phyloP scores from a whole-genome alignment of 1,140 invertebrate genomes.

The Conus ventricosus region DNA sequence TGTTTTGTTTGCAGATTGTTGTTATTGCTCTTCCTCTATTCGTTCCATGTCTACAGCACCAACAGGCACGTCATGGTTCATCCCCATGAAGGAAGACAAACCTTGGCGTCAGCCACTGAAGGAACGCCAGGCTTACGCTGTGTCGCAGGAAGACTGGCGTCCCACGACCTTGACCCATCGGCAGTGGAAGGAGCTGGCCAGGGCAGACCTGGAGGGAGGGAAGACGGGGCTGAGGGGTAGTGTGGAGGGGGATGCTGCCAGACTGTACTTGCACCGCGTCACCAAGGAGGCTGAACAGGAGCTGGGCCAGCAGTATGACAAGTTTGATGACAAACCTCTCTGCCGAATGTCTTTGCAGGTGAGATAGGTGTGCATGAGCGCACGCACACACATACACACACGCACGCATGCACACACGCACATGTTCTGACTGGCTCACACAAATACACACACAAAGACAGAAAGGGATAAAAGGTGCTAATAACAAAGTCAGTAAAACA shows the following conservation, averaged over 20 bases:
- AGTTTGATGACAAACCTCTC: constrained; percentile 43
- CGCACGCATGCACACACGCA: too few relatives aligned
- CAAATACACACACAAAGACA: not conserved
- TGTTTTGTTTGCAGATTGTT: too few relatives aligned
- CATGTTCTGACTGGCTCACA: not conserved
- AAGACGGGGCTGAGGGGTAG: not conserved
- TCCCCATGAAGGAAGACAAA: constrained; percentile 54
- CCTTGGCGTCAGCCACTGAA: constrained; percentile 64
- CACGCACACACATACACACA: not conserved
- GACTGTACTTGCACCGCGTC: constrained; percentile 25
- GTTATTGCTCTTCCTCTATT: too few relatives aligned
- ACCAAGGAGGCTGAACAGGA: constrained; percentile 54
- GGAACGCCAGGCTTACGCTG: constrained; percentile 58
- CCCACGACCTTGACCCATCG: constrained; percentile 46
- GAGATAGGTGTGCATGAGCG: not conserved
- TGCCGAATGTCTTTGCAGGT: constrained; percentile 34
- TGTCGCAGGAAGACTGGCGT: constrained; percentile 49
- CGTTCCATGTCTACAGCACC: not conserved
- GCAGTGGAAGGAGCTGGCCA: constrained; percentile 18
- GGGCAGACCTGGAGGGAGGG: not conserved
- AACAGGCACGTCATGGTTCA: constrained; percentile 59
- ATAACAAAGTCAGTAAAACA: too few relatives aligned
- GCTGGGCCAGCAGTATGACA: constrained; percentile 52
- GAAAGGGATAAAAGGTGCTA: too few relatives aligned
- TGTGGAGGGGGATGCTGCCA: constrained; percentile 5